phyloP scores from a whole-genome alignment of 1,140 invertebrate species.

The Philotrypesis tridentata region DNA sequence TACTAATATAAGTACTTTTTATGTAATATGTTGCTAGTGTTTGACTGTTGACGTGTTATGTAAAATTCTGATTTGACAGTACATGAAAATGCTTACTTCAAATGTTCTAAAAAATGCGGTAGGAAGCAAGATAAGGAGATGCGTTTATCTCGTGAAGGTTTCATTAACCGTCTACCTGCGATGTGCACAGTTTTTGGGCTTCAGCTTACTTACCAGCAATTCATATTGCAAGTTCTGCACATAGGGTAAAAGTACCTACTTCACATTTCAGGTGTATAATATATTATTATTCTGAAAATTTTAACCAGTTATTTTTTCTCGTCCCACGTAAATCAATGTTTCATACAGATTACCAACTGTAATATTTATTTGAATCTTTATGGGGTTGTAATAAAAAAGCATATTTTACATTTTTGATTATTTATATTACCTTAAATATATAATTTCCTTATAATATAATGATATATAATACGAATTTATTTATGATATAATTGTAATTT shows the following conservation, averaged over 20 bases:
- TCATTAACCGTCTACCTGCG: no score
- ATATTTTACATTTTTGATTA: not conserved
- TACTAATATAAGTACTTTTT: no score
- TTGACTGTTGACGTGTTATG: no score
- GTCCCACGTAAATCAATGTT: not conserved
- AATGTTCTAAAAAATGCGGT: no score
- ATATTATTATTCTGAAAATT: not conserved
- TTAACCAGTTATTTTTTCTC: not conserved
- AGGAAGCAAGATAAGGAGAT: no score
- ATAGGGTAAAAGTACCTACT: not conserved
- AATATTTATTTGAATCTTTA: not conserved
- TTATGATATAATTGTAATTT: constrained; percentile 53
- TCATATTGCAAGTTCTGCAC: not conserved
- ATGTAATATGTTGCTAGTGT: no score
- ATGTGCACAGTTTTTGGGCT: no score
- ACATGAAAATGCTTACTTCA: no score
- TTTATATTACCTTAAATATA: not conserved
- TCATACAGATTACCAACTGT: not conserved
- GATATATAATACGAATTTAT: not conserved
- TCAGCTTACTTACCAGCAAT: not conserved
- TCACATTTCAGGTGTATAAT: not conserved
- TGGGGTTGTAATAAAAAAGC: not conserved
- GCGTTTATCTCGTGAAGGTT: no score
- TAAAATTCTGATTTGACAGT: no score
- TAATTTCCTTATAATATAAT: not conserved